Evolutionary conservation across 2,113 vertebrate genomes (phyloP), one percentile per base, ranked within the genome.

Genomic region (Indicator indicator): DNA sequence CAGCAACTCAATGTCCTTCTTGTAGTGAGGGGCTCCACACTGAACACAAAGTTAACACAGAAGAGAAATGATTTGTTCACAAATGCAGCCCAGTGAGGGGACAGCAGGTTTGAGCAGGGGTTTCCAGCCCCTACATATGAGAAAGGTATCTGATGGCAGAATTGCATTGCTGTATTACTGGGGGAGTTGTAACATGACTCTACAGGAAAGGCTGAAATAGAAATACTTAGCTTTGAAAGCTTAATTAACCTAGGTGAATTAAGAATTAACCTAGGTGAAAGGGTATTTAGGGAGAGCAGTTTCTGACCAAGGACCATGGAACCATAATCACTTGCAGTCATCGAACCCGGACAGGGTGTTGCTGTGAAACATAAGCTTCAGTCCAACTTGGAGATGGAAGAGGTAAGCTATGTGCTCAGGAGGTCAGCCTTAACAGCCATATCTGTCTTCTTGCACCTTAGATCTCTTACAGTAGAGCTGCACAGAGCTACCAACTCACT

Each of bases 31-130:
- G 44, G 9, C 44, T 14, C 65, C 32, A 48, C 24, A n/a, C 30
- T 33, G 67, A 68, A n/a, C 21, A 46, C 42, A 68, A n/a, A 32
- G 30, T 6, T 68, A 46, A 69, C 32, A n/a, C 44, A 69, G 16
- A 0, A 32, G 16, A 42, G 30, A 13, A 54, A 21, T 0, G 5
- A 20, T 19, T 56, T 0, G 0, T 52, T 89, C 40, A 17, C n/a
- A 44, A 27, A 40, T 7, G 59, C 55, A 70, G 63, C 67, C 44
- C 3, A 2, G 8, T 3, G 67, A 69, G 32, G 12, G n/a, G 70
- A 64, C 33, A 48, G 56, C 9, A 19, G 73, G 32, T 9, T 28
- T 18, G 12, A 84, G 74, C n/a, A 64, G 60, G 12, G 7, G 44
- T 75, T 85, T 30, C 62, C 67, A 58, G 26, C 4, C 12, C 17